phyloP scores from a whole-genome alignment of 2,113 vertebrate genomes.

The Corythaixoides concolor region DNA sequence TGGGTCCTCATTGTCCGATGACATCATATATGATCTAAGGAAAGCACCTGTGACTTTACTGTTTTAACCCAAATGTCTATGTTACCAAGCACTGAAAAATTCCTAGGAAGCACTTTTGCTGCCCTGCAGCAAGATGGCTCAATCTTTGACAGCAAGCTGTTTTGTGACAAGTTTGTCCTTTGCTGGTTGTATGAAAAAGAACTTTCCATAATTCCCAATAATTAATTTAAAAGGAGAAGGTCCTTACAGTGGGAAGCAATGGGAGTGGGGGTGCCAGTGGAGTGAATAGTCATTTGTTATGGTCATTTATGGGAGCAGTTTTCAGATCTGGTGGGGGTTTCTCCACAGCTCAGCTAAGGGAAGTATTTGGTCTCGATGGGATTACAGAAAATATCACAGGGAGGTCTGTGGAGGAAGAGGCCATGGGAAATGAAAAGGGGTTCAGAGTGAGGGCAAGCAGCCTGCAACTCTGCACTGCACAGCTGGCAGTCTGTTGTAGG shows the following conservation, averaged over 20 bases:
- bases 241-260: neutral
- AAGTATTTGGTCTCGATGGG: neutral
- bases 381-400: neutral
- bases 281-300: neutral
- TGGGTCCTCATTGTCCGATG: neutral
- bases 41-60: neutral
- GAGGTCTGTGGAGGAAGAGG: neutral
- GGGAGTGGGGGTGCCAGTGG: neutral
- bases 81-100: neutral
- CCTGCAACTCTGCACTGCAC: rapidly evolving
- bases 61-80: neutral
- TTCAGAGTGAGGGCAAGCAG: neutral
- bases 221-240: neutral
- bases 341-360: neutral
- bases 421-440: neutral
- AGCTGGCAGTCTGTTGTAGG: neutral
- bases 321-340: neutral
- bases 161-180: neutral
- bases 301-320: neutral
- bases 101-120: neutral
- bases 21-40: neutral
- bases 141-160: neutral
- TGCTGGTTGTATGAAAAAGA: neutral
- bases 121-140: neutral
- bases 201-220: neutral